These are phyloP conservation scores for Trissoscelio sp. DNA, from an alignment of 2,888 invertebrate species.

Conservation along the genomic window DNA sequence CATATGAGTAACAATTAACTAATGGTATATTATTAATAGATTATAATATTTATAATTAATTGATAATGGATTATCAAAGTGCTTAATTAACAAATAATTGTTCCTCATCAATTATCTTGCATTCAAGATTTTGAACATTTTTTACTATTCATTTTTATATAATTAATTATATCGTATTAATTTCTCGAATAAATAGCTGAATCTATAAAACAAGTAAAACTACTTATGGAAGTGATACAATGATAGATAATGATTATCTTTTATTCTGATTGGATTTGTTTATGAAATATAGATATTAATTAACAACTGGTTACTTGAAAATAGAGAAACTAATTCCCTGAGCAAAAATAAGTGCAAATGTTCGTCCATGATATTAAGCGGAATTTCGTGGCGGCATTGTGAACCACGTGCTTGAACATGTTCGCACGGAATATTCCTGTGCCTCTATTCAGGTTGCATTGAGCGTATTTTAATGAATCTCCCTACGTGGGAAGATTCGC, in stretches of 20 bases:
- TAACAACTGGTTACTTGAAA: constrained; percentile 7
- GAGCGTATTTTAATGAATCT: constrained; percentile 62
- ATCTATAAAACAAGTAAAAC: too few species aligned
- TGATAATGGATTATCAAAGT: too few species aligned
- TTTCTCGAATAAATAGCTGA: too few species aligned
- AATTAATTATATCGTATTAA: too few species aligned
- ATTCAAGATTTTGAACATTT: too few species aligned
- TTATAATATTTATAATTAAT: too few species aligned
- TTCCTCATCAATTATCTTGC: too few species aligned
- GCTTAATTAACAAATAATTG: too few species aligned
- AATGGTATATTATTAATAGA: too few species aligned
- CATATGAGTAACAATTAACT: too few species aligned
- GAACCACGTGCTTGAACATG: constrained; percentile 52
- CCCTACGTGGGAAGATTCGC: constrained; percentile 52
- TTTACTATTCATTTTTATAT: too few species aligned
- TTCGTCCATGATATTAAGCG: constrained; percentile 37
- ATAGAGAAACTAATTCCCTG: constrained; percentile 23
- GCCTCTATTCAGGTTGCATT: constrained; percentile 45
- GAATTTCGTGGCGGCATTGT: constrained; percentile 35
- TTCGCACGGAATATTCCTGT: constrained; percentile 31
- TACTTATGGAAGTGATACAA: too few species aligned
- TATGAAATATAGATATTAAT: constrained; percentile 25
- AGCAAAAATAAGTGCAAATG: constrained; percentile 42
- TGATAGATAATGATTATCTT: neutral
- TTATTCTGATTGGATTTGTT: neutral